A percentile compares a stretch with the other conserved stretches of the same genome.
Evolutionary conservation across 2,888 invertebrate species (phyloP).

Genomic region (Alviniconcha strummeri): DNA sequence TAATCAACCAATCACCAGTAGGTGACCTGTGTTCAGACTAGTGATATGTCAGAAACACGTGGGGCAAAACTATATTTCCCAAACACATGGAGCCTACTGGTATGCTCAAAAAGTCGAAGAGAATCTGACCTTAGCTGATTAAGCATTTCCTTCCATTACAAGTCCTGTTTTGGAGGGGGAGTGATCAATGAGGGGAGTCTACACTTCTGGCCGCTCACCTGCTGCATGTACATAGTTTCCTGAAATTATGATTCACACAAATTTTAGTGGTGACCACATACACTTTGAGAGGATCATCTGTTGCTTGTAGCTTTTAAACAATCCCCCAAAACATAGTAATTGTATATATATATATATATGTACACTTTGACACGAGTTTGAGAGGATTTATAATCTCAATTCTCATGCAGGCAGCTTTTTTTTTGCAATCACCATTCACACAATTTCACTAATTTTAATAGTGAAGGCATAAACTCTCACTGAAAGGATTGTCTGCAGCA

Average conservation of each 20-base stretch:
- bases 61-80: too few species aligned
- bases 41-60: too few species aligned
- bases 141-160: constrained; percentile 93
- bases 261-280: background rate
- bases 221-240: constrained; percentile 28
- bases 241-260: background rate
- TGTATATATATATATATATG: too few species aligned
- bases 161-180: constrained; percentile 76
- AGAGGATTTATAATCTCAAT: too few species aligned
- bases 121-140: constrained; percentile 69
- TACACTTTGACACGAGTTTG: too few species aligned
- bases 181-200: constrained; percentile 64
- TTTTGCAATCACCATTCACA: background rate
- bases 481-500: background rate
- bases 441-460: background rate
- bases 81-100: constrained; percentile 53
- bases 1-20: too few species aligned
- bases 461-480: background rate
- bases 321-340: background rate
- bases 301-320: background rate
- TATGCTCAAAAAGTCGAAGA: constrained; percentile 58
- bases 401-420: too few species aligned
- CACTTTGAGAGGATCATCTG: background rate
- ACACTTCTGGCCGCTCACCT: constrained; percentile 63
- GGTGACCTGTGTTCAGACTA: too few species aligned